Evolutionary conservation across 2,113 vertebrate genomes (phyloP).

Genomic region (Tautogolabrus adspersus): DNA sequence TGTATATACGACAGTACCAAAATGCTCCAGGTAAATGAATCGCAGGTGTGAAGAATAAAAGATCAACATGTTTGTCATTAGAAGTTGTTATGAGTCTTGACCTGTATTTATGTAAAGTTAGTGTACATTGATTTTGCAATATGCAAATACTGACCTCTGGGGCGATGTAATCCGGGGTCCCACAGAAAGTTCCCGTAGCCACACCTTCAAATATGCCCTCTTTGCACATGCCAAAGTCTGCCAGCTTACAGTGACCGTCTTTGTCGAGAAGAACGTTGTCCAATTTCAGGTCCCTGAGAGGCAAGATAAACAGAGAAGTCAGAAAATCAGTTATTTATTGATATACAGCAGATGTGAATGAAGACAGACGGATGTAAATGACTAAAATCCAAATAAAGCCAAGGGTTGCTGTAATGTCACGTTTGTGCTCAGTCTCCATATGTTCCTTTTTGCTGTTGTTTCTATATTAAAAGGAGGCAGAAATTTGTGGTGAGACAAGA

Average conservation of each 20-base stretch:
- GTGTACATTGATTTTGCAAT: not conserved
- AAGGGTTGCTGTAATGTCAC: not conserved
- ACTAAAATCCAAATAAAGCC: not conserved
- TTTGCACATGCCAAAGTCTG: slow-evolving; percentile 99
- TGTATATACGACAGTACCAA: not conserved
- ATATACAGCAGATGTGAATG: not conserved
- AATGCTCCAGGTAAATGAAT: not conserved
- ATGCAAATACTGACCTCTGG: slow-evolving; percentile 88
- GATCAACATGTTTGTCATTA: not conserved
- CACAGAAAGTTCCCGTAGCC: slow-evolving; percentile 95
- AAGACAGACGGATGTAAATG: not conserved
- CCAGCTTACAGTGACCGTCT: slow-evolving; percentile 98
- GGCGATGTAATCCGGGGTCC: slow-evolving; percentile 97
- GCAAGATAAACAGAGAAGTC: slow-evolving; percentile 27
- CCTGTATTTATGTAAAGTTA: not conserved
- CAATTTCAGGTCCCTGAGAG: slow-evolving; percentile 94
- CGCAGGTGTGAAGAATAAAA: not conserved
- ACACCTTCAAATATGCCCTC: slow-evolving; percentile 91
- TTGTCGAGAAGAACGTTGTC: slow-evolving; percentile 96
- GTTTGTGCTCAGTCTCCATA: slow-evolving; percentile 11
- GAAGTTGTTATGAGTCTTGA: not conserved
- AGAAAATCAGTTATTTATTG: not conserved
- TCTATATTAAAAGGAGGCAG: slow-evolving; percentile 5
- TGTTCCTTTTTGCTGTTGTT: not conserved
- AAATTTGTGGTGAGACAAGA: slow-evolving; percentile 32